phyloP scores from a whole-genome alignment of 92 coral and sea anemone species.

The Zoanthus solanderi region DNA sequence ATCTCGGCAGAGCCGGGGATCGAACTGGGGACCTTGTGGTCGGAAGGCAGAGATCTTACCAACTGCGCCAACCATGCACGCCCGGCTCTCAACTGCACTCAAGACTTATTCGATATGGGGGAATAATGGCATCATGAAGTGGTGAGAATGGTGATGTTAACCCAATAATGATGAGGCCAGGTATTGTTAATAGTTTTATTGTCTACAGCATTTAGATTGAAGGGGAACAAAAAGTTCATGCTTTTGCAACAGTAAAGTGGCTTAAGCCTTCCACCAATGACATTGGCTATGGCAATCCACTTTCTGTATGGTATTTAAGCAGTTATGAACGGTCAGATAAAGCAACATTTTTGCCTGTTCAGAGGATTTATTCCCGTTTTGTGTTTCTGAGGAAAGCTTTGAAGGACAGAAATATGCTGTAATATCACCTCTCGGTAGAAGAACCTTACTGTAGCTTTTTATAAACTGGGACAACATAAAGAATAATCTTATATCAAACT shows the following conservation, averaged over 20 bases:
- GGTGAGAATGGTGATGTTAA: slow-evolving; percentile 48
- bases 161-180: slow-evolving; percentile 52
- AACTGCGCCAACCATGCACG: no score
- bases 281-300: slow-evolving; percentile 62
- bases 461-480: background rate
- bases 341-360: slow-evolving; percentile 64
- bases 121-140: slow-evolving; percentile 65
- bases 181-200: slow-evolving; percentile 57
- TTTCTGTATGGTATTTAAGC: slow-evolving; percentile 59
- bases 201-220: slow-evolving; percentile 51
- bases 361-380: slow-evolving; percentile 67
- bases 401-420: slow-evolving; percentile 10
- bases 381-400: slow-evolving; percentile 31
- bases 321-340: slow-evolving; percentile 57
- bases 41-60: no score
- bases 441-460: background rate
- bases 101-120: slow-evolving; percentile 53
- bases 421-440: background rate
- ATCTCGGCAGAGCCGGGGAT: no score
- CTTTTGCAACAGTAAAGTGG: slow-evolving; percentile 73
- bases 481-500: background rate
- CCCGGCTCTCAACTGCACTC: slow-evolving; percentile 42
- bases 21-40: no score
- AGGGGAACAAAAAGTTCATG: slow-evolving; percentile 52
- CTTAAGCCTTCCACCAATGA: slow-evolving; percentile 41